These are phyloP conservation scores for Butorides virescens DNA, from an alignment of 2,113 vertebrate genomes.

Conservation along the genomic window DNA sequence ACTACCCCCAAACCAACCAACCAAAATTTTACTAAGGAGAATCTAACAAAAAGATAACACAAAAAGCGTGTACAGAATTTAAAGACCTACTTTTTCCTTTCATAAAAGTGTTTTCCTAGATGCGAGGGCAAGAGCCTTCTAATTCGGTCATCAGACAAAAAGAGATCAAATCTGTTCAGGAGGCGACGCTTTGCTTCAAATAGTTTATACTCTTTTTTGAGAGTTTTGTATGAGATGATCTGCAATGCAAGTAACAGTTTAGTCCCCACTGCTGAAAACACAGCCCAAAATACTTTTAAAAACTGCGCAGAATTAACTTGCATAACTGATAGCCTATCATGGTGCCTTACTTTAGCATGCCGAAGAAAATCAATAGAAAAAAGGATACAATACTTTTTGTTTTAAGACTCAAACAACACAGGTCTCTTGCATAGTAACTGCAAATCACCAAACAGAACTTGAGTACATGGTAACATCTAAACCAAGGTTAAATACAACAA, in stretches of 20 bases:
- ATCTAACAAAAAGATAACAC: not conserved
- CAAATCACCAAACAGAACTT: not conserved
- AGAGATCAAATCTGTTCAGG: conserved; percentile 82
- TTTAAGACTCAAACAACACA: not conserved
- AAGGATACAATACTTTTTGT: not conserved
- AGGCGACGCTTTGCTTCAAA: conserved; percentile 86
- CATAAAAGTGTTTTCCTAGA: conserved; percentile 88
- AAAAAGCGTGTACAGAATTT: not conserved
- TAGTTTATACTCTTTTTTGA: conserved; percentile 87
- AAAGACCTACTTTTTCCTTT: conserved; percentile 80
- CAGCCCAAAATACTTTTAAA: not conserved
- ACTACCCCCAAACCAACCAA: not conserved
- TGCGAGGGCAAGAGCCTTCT: conserved; percentile 83
- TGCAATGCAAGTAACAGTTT: conserved; percentile 34
- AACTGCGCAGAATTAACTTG: not conserved
- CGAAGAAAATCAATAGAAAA: not conserved
- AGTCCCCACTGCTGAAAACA: not conserved
- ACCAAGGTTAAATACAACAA: not conserved
- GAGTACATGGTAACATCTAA: not conserved
- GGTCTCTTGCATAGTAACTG: not conserved
- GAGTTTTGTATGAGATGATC: conserved; percentile 83
- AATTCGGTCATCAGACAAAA: conserved; percentile 85
- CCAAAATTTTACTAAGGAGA: not conserved
- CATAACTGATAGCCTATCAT: accelerated
- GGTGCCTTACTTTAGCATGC: not conserved